Evolutionary conservation across 2,888 invertebrate species (phyloP).

Genomic region (Quadroppia sp.): DNA sequence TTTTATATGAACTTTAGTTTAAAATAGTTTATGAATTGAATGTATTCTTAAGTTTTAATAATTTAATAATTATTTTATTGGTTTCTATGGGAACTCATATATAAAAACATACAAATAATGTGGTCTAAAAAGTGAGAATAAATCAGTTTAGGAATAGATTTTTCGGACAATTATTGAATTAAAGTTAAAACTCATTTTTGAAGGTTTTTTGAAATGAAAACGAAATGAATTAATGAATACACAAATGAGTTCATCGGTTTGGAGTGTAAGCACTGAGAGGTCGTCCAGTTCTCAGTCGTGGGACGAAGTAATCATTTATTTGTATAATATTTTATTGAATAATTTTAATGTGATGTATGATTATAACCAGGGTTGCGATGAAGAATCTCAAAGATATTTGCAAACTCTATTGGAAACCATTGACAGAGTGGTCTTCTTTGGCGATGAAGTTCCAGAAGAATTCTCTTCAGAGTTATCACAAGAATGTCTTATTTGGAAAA

Average conservation of each 20-base stretch:
- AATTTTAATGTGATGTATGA: not conserved
- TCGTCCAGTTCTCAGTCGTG: constrained; percentile 26
- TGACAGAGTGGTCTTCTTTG: constrained; percentile 27
- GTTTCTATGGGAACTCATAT: too few species aligned
- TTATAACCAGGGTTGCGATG: constrained; percentile 3
- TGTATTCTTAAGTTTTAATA: too few species aligned
- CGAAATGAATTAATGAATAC: not conserved
- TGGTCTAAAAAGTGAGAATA: too few species aligned
- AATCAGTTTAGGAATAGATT: too few species aligned
- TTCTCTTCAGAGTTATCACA: constrained; percentile 1
- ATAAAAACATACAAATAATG: too few species aligned
- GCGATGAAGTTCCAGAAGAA: constrained; percentile 7
- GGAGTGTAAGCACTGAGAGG: constrained; percentile 9
- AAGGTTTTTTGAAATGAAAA: too few species aligned
- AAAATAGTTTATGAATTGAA: too few species aligned
- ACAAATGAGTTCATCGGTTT: constrained; percentile 16
- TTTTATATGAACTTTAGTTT: too few species aligned
- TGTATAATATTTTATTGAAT: constrained; percentile 18
- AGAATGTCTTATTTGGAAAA: constrained; percentile 36
- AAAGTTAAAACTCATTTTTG: too few species aligned
- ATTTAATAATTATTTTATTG: too few species aligned
- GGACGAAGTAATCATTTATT: constrained; percentile 8
- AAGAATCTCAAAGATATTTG: constrained; percentile 22
- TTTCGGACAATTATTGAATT: too few species aligned
- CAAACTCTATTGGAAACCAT: constrained; percentile 30